phyloP scores from a whole-genome alignment of 2,113 vertebrate genomes.

The Tychaedon coryphoeus region DNA sequence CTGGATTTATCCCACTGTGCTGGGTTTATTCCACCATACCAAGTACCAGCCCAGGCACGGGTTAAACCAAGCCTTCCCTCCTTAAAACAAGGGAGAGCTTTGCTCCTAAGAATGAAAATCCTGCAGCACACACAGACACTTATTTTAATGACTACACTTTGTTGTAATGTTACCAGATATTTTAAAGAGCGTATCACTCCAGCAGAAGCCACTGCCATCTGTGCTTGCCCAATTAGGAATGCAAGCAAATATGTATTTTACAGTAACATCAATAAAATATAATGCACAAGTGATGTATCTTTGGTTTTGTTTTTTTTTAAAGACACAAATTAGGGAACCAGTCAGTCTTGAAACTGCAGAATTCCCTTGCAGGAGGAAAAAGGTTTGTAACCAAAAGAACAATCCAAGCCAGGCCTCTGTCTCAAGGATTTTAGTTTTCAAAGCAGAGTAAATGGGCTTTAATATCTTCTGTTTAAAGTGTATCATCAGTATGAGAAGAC shows the following conservation, averaged over 20 bases:
- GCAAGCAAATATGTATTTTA: conserved; percentile 74
- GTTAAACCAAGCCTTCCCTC: not conserved
- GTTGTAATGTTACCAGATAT: conserved; percentile 54
- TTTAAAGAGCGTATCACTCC: conserved; percentile 45
- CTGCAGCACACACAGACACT: not conserved
- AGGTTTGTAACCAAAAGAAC: conserved; percentile 7
- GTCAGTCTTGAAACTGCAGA: conserved; percentile 13
- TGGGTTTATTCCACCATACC: fast-evolving
- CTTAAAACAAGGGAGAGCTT: not conserved
- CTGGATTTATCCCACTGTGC: fast-evolving
- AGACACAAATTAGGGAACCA: conserved; percentile 38
- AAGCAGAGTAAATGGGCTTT: not conserved
- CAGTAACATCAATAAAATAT: conserved; percentile 69
- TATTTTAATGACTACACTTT: conserved; percentile 55
- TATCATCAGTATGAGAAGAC: not conserved
- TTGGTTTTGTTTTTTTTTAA: not conserved
- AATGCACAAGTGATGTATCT: not conserved
- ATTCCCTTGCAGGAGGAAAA: conserved; percentile 22
- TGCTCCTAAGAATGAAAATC: not conserved
- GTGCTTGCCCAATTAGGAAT: conserved; percentile 72
- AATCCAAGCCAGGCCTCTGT: not conserved
- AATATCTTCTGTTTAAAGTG: not conserved
- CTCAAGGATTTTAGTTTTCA: not conserved
- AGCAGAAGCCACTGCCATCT: conserved; percentile 68
- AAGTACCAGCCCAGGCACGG: not conserved